A percentile compares a stretch with the other conserved stretches of the same genome.
Evolutionary conservation across 2,113 vertebrate genomes (phyloP).

Genomic region (Eulemur rufifrons): DNA sequence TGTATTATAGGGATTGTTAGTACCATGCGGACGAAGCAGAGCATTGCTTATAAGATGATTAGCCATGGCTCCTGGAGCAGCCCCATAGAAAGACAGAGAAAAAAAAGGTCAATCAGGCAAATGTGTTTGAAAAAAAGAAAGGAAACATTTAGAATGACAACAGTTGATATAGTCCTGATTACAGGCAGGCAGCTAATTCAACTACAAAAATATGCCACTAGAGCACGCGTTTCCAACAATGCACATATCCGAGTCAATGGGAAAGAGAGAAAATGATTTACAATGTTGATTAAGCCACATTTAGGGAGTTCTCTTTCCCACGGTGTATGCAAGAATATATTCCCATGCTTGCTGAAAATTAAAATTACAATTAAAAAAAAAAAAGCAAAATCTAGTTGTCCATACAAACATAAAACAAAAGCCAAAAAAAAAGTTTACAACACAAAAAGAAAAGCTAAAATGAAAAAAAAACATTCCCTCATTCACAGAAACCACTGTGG

Average conservation of each 20-base stretch:
- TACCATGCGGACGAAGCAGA: conserved; percentile 99
- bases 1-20: conserved; percentile 99
- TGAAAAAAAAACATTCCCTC: conserved; percentile 76
- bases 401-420: conserved; percentile 55
- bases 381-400: conserved; percentile 59
- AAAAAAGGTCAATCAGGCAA: conserved; percentile 96
- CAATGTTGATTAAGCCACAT: conserved; percentile 78
- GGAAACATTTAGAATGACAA: conserved; percentile 91
- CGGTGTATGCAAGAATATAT: conserved; percentile 81
- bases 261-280: conserved; percentile 82
- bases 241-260: conserved; percentile 80
- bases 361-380: conserved; percentile 11
- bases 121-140: conserved; percentile 89
- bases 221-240: conserved; percentile 83
- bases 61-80: conserved; percentile 99
- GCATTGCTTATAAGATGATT: conserved; percentile 99
- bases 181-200: conserved; percentile 86
- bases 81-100: conserved; percentile 94
- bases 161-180: conserved; percentile 89
- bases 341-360: conserved; percentile 83
- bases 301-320: conserved; percentile 69
- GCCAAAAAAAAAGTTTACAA: conserved; percentile 72
- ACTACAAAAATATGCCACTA: conserved; percentile 81
- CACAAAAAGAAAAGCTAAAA: conserved; percentile 73
- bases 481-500: conserved; percentile 50